Evolutionary conservation across 2,797 vertebrate species (phyloP), one percentile per base, ranked within the genome.

Genomic region (Periparus ater): DNA sequence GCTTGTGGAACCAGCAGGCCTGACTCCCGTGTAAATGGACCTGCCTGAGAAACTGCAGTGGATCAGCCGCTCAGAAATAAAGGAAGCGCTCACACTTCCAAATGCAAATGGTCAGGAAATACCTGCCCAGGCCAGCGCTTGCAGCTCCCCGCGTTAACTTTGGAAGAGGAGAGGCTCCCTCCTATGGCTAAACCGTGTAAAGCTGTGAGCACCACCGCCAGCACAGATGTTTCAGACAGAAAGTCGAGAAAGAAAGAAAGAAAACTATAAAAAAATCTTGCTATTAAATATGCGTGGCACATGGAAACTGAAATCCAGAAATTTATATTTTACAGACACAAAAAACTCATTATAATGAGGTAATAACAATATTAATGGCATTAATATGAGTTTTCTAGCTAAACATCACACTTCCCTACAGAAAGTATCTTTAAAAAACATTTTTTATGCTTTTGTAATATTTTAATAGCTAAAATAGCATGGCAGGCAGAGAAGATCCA

Each of bases 151-250:
- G 2, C 4, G 1, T 2, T 21, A 38, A 36, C 20, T 89, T 88
- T 3, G 55, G 11, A 63, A 89, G 96, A 93, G 40, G 47, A 95
- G 91, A 79, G 81, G 95, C 95, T 97, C 95, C 95, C 86, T 95
- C 93, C 85, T 23, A 93, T 75, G 93, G 96, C 71, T 87, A 54
- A 95, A 92, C 34, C 5, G 32, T 50, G 61, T 17, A 95, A 57
- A 83, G 71, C 60, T 55, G 23, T 4, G 80, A 95, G 81, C 84
- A 61, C 10, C 44, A 8, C 55, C n/a, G 6, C 0, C 13, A 66
- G 51, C 60, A 5, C 8, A 15, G 67, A 45, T 48, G 57, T 62
- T 84, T 67, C 76, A 29, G 38, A 38, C 13, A 47, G 4, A 27
- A 34, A 44, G 55, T 1, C 50, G 67, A 14, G 38, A 54, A 63